Conservation (phyloP, 2,888 invertebrate genomes). For the Hydriomena furcata region DNA sequence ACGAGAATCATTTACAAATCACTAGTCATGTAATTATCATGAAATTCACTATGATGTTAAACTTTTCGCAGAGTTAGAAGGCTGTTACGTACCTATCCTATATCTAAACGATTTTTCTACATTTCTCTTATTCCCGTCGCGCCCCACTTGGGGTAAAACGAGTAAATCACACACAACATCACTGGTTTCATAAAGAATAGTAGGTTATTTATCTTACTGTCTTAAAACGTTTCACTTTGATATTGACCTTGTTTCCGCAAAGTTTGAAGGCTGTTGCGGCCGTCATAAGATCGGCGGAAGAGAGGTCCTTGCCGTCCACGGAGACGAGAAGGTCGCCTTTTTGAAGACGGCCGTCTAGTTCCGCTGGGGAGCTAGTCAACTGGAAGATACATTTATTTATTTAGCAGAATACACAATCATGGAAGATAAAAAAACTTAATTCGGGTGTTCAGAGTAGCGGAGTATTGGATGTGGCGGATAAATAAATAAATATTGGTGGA, state of each 20-base stretch:
- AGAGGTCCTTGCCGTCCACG: slow-evolving; percentile 94
- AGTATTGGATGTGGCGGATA: no score
- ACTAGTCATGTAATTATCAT: no score
- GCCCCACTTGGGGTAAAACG: slow-evolving; percentile 20
- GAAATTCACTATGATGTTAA: no score
- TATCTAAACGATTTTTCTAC: no score
- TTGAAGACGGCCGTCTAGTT: slow-evolving; percentile 93
- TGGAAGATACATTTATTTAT: slow-evolving; percentile 59
- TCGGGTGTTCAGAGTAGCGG: no score
- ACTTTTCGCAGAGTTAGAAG: no score
- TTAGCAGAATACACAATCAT: no score
- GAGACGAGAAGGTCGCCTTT: slow-evolving; percentile 95
- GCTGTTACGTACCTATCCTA: no score
- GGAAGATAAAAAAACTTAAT: no score
- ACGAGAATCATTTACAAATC: not conserved
- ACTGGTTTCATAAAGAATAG: not conserved
- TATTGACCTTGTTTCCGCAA: slow-evolving; percentile 89
- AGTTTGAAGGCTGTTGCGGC: slow-evolving; percentile 96
- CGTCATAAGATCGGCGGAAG: slow-evolving; percentile 89
- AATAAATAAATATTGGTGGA: no score
- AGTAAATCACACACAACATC: not conserved
- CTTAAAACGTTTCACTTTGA: slow-evolving; percentile 95
- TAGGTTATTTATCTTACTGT: slow-evolving; percentile 67
- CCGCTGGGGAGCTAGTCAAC: slow-evolving; percentile 94
- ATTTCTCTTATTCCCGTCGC: no score